Base-by-base conservation (phyloP, 2,797 vertebrate species). In the Salmo trutta region DNA sequence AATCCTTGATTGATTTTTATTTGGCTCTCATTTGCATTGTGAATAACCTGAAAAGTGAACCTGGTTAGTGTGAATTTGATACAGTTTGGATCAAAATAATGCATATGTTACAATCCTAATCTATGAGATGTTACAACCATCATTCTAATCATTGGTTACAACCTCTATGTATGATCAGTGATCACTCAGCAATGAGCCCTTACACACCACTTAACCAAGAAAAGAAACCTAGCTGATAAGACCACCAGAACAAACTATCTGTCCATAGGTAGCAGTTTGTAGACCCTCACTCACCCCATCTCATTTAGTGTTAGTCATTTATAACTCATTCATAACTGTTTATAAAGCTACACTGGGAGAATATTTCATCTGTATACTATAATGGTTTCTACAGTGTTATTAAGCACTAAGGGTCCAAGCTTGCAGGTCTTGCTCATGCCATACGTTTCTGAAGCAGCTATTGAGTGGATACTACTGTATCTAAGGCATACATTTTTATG, bases 221-320 rank as follows among this genome's bases (percentile, higher is more conserved):
- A 71, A 47, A 4, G 0, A 0, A 71, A 51, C 17, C 19, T 41
- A 29, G 19, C 36, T n/a, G 33, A 10, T 17, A 70, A 62, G 4
- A 71, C 16, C 54, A 47, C 41, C 10, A 47, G 41, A 10, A 47
- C 41, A 47, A 12, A 47, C 41, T 3, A 19, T 31, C 47, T n/a
- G 67, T 68, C 73, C 71, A 87, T 81, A 88, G 78, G 80, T 85
- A 87, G 88, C 68, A 15, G 62, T 75, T 76, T 78, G 75, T 16
- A 76, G 27, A 53, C 27, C 53, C 27, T 14, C 21, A n/a, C 33
- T 69, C 15, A 36, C 14, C 10, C 5, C 19, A 19, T 66, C 12
- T 66, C 24, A 27, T 27, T 27, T 27, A 66, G 24, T 59, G n/a
- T 67, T 53, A 71, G 70, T 72, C 21, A 27, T 31, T 7, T 21